These are phyloP conservation scores for Cinclus mexicanus DNA, from an alignment of 2,113 vertebrate species.

Conservation along the genomic window DNA sequence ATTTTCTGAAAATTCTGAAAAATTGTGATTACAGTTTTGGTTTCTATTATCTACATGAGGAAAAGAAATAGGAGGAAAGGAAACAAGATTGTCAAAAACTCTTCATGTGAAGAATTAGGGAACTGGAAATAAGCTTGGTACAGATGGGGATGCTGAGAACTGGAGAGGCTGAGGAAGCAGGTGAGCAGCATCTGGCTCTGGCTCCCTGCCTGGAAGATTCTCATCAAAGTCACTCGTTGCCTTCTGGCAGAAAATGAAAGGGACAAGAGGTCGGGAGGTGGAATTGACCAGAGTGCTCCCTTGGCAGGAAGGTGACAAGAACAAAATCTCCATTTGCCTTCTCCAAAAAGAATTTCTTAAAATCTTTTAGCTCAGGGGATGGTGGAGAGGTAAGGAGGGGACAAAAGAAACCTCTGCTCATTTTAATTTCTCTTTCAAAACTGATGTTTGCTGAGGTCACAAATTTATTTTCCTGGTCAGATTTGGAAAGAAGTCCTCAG, in stretches of 20 bases:
- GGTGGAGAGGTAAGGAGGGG: no score
- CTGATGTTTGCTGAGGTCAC: neutral
- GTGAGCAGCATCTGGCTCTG: slow-evolving; percentile 14
- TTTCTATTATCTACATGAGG: neutral
- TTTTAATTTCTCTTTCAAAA: neutral
- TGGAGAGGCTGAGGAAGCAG: neutral
- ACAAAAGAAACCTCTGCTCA: neutral
- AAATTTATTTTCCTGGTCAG: neutral
- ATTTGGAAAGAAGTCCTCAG: neutral
- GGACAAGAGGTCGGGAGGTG: slow-evolving; percentile 4
- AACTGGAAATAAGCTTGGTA: neutral
- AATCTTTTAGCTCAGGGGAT: neutral
- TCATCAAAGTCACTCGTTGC: neutral
- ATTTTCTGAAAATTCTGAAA: neutral
- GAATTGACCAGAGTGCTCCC: neutral
- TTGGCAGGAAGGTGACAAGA: neutral
- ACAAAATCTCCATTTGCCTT: neutral
- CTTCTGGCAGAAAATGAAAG: slow-evolving; percentile 10
- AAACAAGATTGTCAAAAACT: neutral
- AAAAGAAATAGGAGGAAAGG: neutral
- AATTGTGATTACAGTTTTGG: neutral
- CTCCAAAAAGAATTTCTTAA: neutral
- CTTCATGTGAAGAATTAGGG: neutral
- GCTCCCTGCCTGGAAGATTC: slow-evolving; percentile 29
- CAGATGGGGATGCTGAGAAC: neutral